Conservation (phyloP, 2,797 vertebrate genomes). For the Apogon talboti region DNA sequence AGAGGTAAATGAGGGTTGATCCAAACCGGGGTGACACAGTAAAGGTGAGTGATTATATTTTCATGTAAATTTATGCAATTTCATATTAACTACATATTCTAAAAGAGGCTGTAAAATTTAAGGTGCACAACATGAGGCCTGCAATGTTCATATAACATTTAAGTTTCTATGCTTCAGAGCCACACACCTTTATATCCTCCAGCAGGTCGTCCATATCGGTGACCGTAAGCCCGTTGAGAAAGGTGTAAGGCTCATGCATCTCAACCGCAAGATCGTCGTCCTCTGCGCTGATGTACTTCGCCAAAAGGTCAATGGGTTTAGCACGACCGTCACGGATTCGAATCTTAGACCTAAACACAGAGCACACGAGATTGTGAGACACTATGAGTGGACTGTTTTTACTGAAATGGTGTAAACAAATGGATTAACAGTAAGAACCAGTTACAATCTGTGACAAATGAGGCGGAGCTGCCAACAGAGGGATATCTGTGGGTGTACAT, state of each 20-base stretch:
- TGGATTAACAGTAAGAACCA: neutral
- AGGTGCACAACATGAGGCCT: neutral
- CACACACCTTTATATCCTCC: slow-evolving; percentile 94
- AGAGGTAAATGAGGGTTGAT: no score
- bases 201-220: slow-evolving; percentile 98
- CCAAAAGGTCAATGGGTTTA: slow-evolving; percentile 96
- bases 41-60: neutral
- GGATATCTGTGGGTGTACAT: neutral
- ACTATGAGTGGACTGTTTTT: neutral
- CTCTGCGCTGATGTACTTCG: slow-evolving; percentile 97
- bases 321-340: slow-evolving; percentile 95
- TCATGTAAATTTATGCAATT: neutral
- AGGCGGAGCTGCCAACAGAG: no score
- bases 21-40: no score
- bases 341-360: slow-evolving; percentile 91
- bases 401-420: neutral
- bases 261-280: slow-evolving; percentile 97
- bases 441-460: neutral
- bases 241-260: slow-evolving; percentile 98
- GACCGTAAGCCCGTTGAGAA: slow-evolving; percentile 94
- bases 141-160: neutral
- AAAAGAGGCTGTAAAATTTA: neutral
- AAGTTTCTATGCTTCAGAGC: neutral
- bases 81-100: neutral
- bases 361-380: neutral